Evolutionary conservation across 1,140 invertebrate genomes (phyloP), one percentile per base, ranked within the genome.

Genomic region (Periplaneta americana): DNA sequence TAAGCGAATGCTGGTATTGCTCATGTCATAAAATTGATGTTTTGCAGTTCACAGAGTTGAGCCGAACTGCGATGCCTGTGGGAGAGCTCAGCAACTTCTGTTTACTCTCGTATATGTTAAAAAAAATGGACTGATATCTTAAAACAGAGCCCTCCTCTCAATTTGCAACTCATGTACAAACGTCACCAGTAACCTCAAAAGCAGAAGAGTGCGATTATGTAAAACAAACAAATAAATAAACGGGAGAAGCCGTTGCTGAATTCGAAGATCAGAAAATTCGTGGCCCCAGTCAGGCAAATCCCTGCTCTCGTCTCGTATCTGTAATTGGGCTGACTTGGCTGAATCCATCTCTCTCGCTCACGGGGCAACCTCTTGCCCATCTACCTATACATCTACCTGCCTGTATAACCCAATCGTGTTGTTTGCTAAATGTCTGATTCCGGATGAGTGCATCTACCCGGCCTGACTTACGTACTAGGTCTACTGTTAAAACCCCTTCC

Each of bases 391-490:
- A 66, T 28, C 48, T 66, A 66, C 48, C 48, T 66, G 48, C 48
- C 39, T 78, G 35, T 34, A 34, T 78, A 78, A 78, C 76, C 36
- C 28, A 78, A 78, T 78, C 76, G 76, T 31, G 76, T 78, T 78
- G 76, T 78, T 78, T 78, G 76, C 76, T 78, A 36, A 78, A 37
- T 78, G 76, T 78, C 76, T 78, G 76, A 78, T 78, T 78, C 76
- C 76, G 76, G 76, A 34, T 78, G 76, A 78, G 76, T 78, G 76
- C 76, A 36, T 36, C 22, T n/a, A 78, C 37, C 36, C 22, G n/a
- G 22, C 22, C n/a, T n/a, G 48, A 66, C 48, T 66, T 66, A 66
- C 48, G 13, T 66, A n/a, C n/a, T n/a, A 28, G 48, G 48, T 66
- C 48, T 66, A 66, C 22, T 8, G 48, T n/a, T 66, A 66, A 66